Percentiles rank a stretch among this genome's conserved stretches.
Conservation (phyloP, 1,140 invertebrate species). For the Leptopilina boulardi region DNA sequence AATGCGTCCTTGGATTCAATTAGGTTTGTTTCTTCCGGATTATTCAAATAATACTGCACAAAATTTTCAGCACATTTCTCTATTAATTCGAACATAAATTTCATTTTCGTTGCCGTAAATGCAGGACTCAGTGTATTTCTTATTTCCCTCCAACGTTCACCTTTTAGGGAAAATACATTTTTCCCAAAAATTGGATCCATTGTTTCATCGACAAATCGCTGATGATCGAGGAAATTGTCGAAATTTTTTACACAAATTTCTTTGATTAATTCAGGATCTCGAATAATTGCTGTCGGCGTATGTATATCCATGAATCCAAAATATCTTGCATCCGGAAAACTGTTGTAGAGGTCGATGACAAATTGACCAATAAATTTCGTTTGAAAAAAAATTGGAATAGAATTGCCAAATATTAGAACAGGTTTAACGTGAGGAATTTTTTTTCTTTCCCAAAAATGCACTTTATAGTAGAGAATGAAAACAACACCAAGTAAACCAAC, state of each 20-base stretch:
- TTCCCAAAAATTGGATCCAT: slow-evolving; percentile 68
- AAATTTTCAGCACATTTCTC: slow-evolving; percentile 65
- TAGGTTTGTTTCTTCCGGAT: slow-evolving; percentile 36
- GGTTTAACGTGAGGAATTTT: neutral
- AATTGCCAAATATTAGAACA: neutral
- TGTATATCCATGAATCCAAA: slow-evolving; percentile 75
- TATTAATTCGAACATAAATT: slow-evolving; percentile 72
- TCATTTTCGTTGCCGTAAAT: slow-evolving; percentile 75
- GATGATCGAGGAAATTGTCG: slow-evolving; percentile 79
- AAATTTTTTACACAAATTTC: slow-evolving; percentile 80
- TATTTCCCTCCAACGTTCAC: slow-evolving; percentile 72
- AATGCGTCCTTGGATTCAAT: slow-evolving; percentile 52
- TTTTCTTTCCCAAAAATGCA: neutral
- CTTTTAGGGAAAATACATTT: slow-evolving; percentile 68
- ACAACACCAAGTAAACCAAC: too few relatives aligned
- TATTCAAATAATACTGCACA: slow-evolving; percentile 54
- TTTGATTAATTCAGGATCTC: slow-evolving; percentile 80
- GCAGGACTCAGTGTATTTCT: slow-evolving; percentile 69
- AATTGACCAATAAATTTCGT: neutral
- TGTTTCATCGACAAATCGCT: slow-evolving; percentile 51
- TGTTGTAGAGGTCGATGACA: slow-evolving; percentile 35
- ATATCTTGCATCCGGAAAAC: slow-evolving; percentile 54
- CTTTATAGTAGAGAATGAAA: neutral
- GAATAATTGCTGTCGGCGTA: slow-evolving; percentile 72
- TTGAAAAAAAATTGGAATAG: neutral